phyloP scores from a whole-genome alignment of 2,113 vertebrate genomes.

The Erpornis zantholeuca region DNA sequence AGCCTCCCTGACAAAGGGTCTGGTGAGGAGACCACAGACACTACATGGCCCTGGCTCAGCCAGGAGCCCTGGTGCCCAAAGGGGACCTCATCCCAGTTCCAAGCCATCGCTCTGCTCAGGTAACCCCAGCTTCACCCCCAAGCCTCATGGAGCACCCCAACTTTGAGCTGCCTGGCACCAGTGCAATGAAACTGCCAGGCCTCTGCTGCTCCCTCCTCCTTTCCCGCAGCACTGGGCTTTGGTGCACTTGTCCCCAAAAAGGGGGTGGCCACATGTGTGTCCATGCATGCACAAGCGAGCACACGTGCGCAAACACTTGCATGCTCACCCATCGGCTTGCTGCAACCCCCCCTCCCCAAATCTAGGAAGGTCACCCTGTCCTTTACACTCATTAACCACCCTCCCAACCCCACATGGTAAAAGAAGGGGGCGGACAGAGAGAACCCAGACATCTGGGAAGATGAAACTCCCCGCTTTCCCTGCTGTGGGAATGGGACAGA shows the following conservation, averaged over 20 bases:
- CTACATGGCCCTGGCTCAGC: background rate
- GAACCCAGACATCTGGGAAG: background rate
- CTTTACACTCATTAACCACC: constrained; percentile 14
- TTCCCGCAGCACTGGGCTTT: background rate
- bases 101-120: background rate
- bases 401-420: background rate
- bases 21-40: background rate
- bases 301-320: background rate
- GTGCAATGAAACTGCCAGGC: background rate
- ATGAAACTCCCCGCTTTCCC: background rate
- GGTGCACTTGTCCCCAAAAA: background rate
- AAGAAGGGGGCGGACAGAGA: background rate
- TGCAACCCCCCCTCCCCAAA: background rate
- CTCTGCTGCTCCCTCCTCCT: background rate
- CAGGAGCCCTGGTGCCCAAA: background rate
- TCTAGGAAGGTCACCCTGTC: background rate
- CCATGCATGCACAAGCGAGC: background rate
- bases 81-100: background rate
- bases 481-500: background rate
- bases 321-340: background rate
- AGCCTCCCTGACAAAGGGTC: background rate
- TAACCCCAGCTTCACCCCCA: background rate
- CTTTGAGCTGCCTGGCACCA: background rate
- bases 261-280: background rate
- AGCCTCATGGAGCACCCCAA: background rate